Base-by-base conservation (phyloP, 2,113 vertebrate genomes). In the Mugil cephalus region DNA sequence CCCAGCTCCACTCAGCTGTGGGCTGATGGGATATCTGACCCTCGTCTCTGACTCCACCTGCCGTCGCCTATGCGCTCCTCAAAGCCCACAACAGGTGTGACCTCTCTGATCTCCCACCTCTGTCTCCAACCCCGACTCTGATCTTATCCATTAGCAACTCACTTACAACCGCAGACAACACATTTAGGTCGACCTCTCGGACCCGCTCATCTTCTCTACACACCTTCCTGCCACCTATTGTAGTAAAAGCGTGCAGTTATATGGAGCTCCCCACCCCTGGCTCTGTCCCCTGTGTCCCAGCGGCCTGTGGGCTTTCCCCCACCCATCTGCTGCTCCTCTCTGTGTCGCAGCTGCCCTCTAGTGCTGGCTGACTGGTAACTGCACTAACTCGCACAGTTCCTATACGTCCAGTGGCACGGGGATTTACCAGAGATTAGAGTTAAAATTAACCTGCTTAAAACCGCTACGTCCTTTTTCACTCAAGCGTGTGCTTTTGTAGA, bases 351-450 rank as follows among this genome's bases (percentile, higher is more conserved):
- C 82, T 77, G 81, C 91, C 89, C 90, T 89, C 93, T 93, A 74
- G 89, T 91, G 92, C 79, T 55, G 1, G 17, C 17, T 8, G 14
- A 1, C 0, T 7, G 18, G 45, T 50, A 78, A 80, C 71, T 85
- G 10, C 88, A 72, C 18, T 3, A n/a, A n/a, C 18, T 36, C 7
- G 40, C 3, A 36, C 5, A 17, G 51, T 12, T 30, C 30, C 78
- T 51, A 14, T 63, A 59, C 58, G 40, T 39, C 72, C 34, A 55
- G 11, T 60, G 45, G 36, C 56, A 61, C 3, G 24, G 58, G 74
- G 88, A 84, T 90, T 91, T 90, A 81, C 75, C 19, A 62, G 75
- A 87, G 87, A 92, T 93, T 93, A 91, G 67, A 80, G 85, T 90
- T 91, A 77, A 93, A 92, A 90, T 89, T 77, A 90, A 89, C 89